Percentiles rank a stretch among this genome's conserved stretches.
Conservation (phyloP, 2,113 vertebrate species). For the Cebidichthys violaceus region DNA sequence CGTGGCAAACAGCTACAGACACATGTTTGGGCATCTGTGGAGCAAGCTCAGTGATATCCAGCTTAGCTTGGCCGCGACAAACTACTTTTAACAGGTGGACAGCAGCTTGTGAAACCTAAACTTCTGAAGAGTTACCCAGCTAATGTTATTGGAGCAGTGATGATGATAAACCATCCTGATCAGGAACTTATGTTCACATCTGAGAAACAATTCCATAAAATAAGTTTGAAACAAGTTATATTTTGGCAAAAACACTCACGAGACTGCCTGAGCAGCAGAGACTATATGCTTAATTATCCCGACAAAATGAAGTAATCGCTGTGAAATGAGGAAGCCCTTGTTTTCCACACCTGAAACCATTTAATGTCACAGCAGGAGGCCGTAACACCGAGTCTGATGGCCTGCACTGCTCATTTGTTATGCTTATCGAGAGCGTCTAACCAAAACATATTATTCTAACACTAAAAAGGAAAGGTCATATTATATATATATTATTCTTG, state of each 20-base stretch:
- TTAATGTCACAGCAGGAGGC: neutral
- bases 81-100: constrained; percentile 66
- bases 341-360: neutral
- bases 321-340: neutral
- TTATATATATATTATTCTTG: too few species aligned
- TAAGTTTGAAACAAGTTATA: neutral
- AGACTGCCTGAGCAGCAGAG: neutral
- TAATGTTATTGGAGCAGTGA: constrained; percentile 30
- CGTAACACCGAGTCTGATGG: neutral
- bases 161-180: constrained; percentile 7
- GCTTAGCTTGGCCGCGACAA: constrained; percentile 53
- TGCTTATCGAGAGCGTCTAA: neutral
- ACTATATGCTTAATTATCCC: neutral
- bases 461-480: neutral
- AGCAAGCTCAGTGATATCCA: constrained; percentile 46
- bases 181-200: neutral
- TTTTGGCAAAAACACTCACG: neutral
- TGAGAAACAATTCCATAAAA: neutral
- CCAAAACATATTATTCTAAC: constrained; percentile 17
- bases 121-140: constrained; percentile 32
- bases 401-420: neutral
- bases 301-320: neutral
- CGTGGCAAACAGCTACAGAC: constrained; percentile 35
- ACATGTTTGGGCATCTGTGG: constrained; percentile 24
- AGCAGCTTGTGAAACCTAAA: constrained; percentile 58